Conservation (phyloP, 2,113 vertebrate species). For the Triplophysa tibetana region DNA sequence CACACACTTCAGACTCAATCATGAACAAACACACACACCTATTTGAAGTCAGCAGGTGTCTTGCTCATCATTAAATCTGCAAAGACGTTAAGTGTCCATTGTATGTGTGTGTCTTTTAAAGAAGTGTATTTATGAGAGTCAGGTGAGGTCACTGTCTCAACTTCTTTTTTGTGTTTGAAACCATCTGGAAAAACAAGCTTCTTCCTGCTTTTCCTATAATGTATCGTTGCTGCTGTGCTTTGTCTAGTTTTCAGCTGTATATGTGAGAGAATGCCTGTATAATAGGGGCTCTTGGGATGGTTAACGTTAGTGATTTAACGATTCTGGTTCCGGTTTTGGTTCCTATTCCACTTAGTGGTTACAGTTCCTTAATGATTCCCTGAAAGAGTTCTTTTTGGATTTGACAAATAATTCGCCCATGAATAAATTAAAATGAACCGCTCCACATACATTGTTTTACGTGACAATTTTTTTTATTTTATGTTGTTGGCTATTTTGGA, state of each 20-base stretch:
- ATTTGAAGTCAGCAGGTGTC: conserved; percentile 23
- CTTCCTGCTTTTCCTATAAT: not conserved
- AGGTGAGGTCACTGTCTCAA: not conserved
- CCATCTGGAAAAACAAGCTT: conserved; percentile 8
- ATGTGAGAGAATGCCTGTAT: conserved; percentile 8
- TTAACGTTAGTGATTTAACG: too few species aligned
- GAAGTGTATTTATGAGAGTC: not conserved
- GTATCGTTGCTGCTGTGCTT: not conserved
- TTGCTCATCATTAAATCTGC: conserved; percentile 4
- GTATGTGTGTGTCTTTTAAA: not conserved
- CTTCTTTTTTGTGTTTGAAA: not conserved
- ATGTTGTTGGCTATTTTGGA: too few species aligned
- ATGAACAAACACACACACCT: conserved; percentile 14
- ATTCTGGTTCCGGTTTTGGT: too few species aligned
- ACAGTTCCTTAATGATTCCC: too few species aligned
- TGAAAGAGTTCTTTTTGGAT: too few species aligned
- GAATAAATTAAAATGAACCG: too few species aligned
- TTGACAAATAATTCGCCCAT: too few species aligned
- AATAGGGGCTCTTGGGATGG: not conserved
- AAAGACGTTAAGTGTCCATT: conserved; percentile 17
- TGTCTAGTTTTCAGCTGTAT: not conserved
- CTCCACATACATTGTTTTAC: too few species aligned
- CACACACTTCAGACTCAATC: conserved; percentile 26
- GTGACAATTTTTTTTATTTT: too few species aligned
- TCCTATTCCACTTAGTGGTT: too few species aligned